phyloP scores from a whole-genome alignment of 2,888 invertebrate species.

The Pyrocoelia pectoralis region DNA sequence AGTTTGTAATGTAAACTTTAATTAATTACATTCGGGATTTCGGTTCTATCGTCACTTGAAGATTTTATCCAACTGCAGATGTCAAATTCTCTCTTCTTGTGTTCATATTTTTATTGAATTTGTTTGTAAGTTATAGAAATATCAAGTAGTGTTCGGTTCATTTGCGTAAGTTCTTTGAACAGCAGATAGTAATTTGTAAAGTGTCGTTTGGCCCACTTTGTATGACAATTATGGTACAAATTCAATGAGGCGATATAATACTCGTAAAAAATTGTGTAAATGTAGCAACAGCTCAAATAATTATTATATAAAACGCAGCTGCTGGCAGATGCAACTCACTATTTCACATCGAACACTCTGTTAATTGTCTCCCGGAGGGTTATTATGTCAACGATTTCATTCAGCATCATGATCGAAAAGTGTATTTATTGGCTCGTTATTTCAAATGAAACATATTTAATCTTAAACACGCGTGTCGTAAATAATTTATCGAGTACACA shows the following conservation, averaged over 20 bases:
- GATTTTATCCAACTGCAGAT: too few species aligned
- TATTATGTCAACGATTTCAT: conserved; percentile 21
- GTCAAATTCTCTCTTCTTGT: too few species aligned
- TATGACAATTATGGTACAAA: too few species aligned
- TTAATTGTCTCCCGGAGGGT: conserved; percentile 28
- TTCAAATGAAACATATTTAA: conserved; percentile 3
- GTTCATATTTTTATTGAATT: too few species aligned
- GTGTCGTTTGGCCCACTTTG: too few species aligned
- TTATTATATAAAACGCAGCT: conserved; percentile 22
- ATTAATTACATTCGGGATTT: too few species aligned
- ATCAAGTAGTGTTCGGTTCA: too few species aligned
- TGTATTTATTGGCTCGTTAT: conserved; percentile 9
- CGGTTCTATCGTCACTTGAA: too few species aligned
- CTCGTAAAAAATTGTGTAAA: not conserved
- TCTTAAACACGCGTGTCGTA: conserved; percentile 16
- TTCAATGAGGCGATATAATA: not conserved
- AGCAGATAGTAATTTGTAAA: too few species aligned
- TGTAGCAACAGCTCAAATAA: not conserved
- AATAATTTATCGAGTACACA: conserved; percentile 24
- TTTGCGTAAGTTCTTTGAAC: too few species aligned
- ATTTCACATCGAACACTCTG: conserved; percentile 33
- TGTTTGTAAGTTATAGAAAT: too few species aligned
- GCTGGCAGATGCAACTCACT: conserved; percentile 37
- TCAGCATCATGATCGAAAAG: conserved; percentile 3
- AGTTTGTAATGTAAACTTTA: too few species aligned